phyloP scores from a whole-genome alignment of 2,113 vertebrate species.

The Origma solitaria region DNA sequence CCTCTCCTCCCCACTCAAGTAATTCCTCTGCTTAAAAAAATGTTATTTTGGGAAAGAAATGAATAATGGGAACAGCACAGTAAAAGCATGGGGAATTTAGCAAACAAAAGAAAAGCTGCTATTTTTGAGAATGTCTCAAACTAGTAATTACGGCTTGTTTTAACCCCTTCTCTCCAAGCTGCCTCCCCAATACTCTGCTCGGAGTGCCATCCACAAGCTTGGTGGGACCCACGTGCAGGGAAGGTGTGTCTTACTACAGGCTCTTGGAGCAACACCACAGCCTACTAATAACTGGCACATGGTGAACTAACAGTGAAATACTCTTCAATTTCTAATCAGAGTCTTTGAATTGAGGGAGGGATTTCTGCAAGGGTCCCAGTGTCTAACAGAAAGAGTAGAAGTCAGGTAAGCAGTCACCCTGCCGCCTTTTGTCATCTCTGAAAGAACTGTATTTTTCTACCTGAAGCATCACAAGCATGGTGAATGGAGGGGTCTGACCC shows the following conservation, averaged over 20 bases:
- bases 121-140: neutral
- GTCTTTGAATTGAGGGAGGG: neutral
- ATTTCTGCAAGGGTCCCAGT: neutral
- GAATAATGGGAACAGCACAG: neutral
- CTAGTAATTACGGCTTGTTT: neutral
- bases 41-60: slow-evolving; percentile 29
- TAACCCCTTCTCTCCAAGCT: neutral
- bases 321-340: neutral
- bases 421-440: neutral
- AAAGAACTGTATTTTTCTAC: neutral
- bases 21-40: neutral
- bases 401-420: neutral
- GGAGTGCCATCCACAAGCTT: accelerated
- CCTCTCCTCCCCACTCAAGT: neutral
- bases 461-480: neutral
- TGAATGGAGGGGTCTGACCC: neutral
- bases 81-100: neutral
- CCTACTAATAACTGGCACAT: neutral
- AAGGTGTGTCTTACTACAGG: neutral
- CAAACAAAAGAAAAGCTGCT: slow-evolving; percentile 42
- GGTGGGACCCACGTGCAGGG: accelerated
- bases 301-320: neutral
- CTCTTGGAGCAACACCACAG: neutral
- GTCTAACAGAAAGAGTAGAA: neutral
- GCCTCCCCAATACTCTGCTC: neutral